A percentile compares a stretch with the other conserved stretches of the same genome.
phyloP scores from a whole-genome alignment of 2,888 invertebrate species.

The Lepidonotus clava region DNA sequence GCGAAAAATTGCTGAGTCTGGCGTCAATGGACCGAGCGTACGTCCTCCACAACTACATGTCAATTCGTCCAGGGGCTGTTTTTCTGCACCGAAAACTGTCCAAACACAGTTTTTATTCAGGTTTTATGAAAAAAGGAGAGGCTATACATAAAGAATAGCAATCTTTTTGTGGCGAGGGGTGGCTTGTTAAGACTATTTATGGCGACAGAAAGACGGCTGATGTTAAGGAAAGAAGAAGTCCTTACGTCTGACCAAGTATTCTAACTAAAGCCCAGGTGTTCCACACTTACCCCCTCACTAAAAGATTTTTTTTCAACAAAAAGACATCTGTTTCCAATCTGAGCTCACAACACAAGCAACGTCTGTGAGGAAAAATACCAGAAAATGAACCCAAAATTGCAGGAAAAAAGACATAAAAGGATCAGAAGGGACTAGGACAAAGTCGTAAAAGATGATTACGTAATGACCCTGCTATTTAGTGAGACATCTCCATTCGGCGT shows the following conservation, averaged over 20 bases:
- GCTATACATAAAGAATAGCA: not conserved
- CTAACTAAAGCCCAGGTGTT: not conserved
- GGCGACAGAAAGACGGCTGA: not conserved
- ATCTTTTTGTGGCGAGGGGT: not conserved
- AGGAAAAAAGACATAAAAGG: not conserved
- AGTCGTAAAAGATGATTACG: conserved; percentile 24
- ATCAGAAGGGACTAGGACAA: not conserved
- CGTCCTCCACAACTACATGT: not conserved
- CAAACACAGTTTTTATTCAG: not conserved
- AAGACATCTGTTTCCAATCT: not conserved
- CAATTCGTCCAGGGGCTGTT: not conserved
- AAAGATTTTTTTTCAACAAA: not conserved
- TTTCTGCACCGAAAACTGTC: not conserved
- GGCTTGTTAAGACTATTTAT: not conserved
- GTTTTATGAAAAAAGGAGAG: not conserved
- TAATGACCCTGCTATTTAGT: not conserved
- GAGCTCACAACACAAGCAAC: not conserved
- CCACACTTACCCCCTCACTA: not conserved
- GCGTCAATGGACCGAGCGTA: not conserved
- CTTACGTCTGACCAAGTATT: not conserved
- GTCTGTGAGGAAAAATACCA: not conserved
- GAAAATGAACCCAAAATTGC: not conserved
- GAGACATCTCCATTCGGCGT: conserved; percentile 18
- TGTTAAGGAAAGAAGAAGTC: not conserved
- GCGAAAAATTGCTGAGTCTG: not conserved